Evolutionary conservation across 2,113 vertebrate species (phyloP), one percentile per base, ranked within the genome.

Genomic region (Procavia capensis): DNA sequence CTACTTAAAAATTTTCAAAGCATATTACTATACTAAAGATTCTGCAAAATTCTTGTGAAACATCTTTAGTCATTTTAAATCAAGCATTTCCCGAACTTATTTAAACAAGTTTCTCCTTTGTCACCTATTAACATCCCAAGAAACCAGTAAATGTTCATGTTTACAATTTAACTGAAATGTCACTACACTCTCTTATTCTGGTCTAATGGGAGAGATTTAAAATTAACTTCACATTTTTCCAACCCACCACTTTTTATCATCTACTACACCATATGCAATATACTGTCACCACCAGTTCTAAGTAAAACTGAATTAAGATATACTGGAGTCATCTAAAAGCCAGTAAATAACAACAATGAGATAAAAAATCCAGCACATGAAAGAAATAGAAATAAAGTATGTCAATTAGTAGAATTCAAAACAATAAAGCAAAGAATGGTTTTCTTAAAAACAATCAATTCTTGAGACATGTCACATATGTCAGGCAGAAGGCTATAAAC

Each of bases 81-180:
- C 41, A 89, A 95, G 79, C 6, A 50, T 43, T 78, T 93, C 17
- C 24, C n/a, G 85, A 72, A 31, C 11, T 81, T 78, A 82, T 43
- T 66, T 81, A 92, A 92, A 84, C 57, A 63, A 31, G 29, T 54
- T 41, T 63, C 17, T 29, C 11, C 70, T 70, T 91, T 68, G 36
- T 74, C 13, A 74, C 14, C 50, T 89, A 54, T 27, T 89, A 89
- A 43, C n/a, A 89, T 43, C 9, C 19, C 16, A 45, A 41, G 31
- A 72, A 79, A 61, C 10, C 9, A 80, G 64, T 39, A 75, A 81
- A 68, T 81, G 7, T 34, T 85, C 31, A 88, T 50, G 45, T 34
- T 86, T 93, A 14, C 45, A 90, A 66, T 54, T 89, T 90, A 85
- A 80, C 45, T 85, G 31, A 81, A 74, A 25, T 66, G 85, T 31